Base-by-base conservation (phyloP, 2,888 invertebrate genomes). In the Girardia tigrina region DNA sequence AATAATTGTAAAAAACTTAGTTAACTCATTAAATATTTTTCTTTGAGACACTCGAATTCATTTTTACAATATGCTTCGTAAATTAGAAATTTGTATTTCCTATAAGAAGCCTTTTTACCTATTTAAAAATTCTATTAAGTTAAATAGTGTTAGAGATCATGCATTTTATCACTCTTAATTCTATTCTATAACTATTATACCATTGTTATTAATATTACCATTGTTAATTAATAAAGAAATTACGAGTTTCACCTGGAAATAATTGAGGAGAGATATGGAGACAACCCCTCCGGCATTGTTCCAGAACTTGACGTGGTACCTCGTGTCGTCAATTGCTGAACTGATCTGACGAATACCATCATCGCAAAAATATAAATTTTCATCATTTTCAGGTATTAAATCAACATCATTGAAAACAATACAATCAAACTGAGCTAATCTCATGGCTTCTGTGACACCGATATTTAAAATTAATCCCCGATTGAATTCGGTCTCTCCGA, bases 301-400 rank as follows among this genome's bases (percentile, higher is more conserved):
- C 77, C 83, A 82, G 79, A 84, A 85, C 85, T 85, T 84, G 28
- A 85, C 80, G 78, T 84, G 84, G 78, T 86, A 86, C 79, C 85
- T 82, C 78, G 84, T 82, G 77, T 83, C 84, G 78, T 83, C 83
- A 56, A 86, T 84, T 77, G 82, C 82, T 1, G 85, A 83, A 4
- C 85, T 83, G 27, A 86, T 78, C 79, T 86, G 85, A 0, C 84
- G 79, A 6, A 83, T 83, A 29, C 81, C 80, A 14, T 81, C 79
- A 73, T 74, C 74, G 79, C 85, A 85, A 76, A 82, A 79, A 78
- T 85, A 86, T 1, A 84, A 80, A 78, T 83, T 84, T 73, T 82
- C 79, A 78, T 85, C 83, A 77, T 84, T 82, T 78, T 85, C 82
- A 0, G 85, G 85, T 70, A 86, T 81, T 79, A 86, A 81, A 78